Evolutionary conservation across 2,888 invertebrate species (phyloP).

Genomic region (Melipona beecheii): DNA sequence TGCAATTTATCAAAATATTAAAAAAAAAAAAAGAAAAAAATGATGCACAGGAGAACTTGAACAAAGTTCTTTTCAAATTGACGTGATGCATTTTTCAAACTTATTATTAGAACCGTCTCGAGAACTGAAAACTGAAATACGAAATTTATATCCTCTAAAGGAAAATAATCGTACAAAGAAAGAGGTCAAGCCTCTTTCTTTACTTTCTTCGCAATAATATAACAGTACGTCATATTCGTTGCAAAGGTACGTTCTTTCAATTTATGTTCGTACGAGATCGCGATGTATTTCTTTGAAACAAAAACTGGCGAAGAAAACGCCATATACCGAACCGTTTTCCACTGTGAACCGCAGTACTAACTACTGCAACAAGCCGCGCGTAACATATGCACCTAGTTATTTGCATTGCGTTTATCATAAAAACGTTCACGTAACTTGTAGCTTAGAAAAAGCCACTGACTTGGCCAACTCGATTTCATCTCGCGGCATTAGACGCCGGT

Average conservation of each 20-base stretch:
- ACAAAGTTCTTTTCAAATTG: too few relatives aligned
- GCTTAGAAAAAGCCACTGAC: slow-evolving; percentile 5
- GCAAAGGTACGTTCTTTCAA: too few relatives aligned
- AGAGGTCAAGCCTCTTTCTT: background rate
- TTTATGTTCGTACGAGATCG: too few relatives aligned
- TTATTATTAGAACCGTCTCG: background rate
- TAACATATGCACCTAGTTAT: slow-evolving; percentile 14
- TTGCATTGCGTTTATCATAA: slow-evolving; percentile 31
- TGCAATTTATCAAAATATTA: too few relatives aligned
- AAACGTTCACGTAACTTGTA: background rate
- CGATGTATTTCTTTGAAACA: background rate
- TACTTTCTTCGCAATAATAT: too few relatives aligned
- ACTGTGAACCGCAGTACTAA: slow-evolving; percentile 21
- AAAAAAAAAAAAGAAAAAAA: too few relatives aligned
- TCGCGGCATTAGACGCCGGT: background rate
- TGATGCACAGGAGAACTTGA: too few relatives aligned
- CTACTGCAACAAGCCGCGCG: slow-evolving; percentile 33
- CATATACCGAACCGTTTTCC: background rate
- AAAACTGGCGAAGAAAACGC: background rate
- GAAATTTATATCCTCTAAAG: background rate
- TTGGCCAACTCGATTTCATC: slow-evolving; percentile 1
- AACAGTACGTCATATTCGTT: too few relatives aligned
- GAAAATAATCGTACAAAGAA: background rate
- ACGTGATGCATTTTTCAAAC: too few relatives aligned
- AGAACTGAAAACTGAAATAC: background rate